Evolutionary conservation across 37 sponge, comb jelly and placozoan genomes (phyloP).

Genomic region (Mnemiopsis leidyi): DNA sequence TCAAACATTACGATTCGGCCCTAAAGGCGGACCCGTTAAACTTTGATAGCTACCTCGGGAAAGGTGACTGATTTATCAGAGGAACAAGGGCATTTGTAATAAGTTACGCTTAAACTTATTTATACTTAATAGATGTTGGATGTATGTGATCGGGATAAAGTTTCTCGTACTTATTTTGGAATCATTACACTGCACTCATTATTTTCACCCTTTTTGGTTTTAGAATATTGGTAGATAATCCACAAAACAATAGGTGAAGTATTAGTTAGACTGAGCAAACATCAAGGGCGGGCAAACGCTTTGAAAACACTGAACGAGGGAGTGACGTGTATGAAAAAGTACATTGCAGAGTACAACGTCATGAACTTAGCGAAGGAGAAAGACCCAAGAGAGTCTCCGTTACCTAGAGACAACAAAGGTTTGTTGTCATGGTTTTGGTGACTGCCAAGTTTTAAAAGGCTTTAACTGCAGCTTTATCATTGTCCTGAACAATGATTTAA

Average conservation of each 20-base stretch:
- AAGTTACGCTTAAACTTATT: no score
- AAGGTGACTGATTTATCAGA: neutral
- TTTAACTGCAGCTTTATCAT: no score
- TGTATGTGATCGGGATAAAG: no score
- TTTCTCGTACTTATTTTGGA: no score
- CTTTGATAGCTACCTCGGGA: conserved; percentile 42
- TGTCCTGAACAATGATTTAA: no score
- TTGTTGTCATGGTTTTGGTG: neutral
- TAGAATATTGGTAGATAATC: no score
- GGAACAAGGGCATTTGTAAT: no score
- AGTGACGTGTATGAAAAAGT: neutral
- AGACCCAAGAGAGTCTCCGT: conserved; percentile 34
- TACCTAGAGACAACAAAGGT: conserved; percentile 58
- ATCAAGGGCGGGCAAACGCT: conserved; percentile 46
- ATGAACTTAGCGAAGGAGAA: conserved; percentile 22
- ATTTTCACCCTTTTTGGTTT: no score
- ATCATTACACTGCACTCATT: no score
- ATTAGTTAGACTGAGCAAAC: conserved; percentile 10
- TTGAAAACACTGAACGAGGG: conserved; percentile 57
- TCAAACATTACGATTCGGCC: neutral
- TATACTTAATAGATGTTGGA: no score
- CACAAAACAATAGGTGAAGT: conserved; percentile 57
- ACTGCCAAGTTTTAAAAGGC: no score
- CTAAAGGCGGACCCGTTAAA: conserved; percentile 13
- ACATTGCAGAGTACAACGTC: conserved; percentile 51